Percentiles rank a stretch among this genome's conserved stretches.
These are phyloP conservation scores for Cerceris ruficornis DNA, from an alignment of 2,888 invertebrate species.

Conservation along the genomic window DNA sequence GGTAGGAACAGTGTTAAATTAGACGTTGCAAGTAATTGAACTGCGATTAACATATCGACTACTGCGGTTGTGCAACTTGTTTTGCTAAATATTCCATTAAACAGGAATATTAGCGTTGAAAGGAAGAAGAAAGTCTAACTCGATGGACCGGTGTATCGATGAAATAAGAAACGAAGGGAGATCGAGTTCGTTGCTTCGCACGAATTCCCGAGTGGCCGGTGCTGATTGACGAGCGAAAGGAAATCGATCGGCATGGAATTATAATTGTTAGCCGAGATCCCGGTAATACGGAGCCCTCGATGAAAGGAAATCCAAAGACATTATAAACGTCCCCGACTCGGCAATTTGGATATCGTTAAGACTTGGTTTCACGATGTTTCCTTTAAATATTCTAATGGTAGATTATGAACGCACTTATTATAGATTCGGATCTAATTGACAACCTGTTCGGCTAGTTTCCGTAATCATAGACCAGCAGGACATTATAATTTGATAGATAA, in stretches of 20 bases:
- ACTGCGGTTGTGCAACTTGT: too few relatives aligned
- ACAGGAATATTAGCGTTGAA: neutral
- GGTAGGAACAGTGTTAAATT: too few relatives aligned
- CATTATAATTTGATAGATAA: constrained; percentile 24
- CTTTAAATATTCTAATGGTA: constrained; percentile 9
- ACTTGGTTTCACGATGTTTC: neutral
- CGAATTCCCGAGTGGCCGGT: constrained; percentile 31
- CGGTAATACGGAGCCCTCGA: constrained; percentile 10
- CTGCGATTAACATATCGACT: too few relatives aligned
- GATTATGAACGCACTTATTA: neutral
- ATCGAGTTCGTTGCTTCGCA: constrained; percentile 18
- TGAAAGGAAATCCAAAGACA: neutral
- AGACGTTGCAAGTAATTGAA: too few relatives aligned
- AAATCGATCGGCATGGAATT: constrained; percentile 40
- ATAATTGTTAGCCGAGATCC: constrained; percentile 38
- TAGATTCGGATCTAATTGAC: neutral
- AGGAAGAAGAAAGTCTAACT: constrained; percentile 11
- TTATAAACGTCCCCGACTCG: constrained; percentile 7
- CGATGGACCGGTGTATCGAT: constrained; percentile 9
- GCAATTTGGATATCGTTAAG: constrained; percentile 17
- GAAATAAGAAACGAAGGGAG: constrained; percentile 23
- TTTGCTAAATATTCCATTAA: constrained; percentile 1
- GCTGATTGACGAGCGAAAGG: constrained; percentile 37
- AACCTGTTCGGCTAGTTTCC: neutral
- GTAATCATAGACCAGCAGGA: neutral